Percentiles rank a stretch among this genome's conserved stretches.
These are phyloP conservation scores for Drosophila simulans DNA, from an alignment of 1,140 invertebrate species.

Conservation along the genomic window DNA sequence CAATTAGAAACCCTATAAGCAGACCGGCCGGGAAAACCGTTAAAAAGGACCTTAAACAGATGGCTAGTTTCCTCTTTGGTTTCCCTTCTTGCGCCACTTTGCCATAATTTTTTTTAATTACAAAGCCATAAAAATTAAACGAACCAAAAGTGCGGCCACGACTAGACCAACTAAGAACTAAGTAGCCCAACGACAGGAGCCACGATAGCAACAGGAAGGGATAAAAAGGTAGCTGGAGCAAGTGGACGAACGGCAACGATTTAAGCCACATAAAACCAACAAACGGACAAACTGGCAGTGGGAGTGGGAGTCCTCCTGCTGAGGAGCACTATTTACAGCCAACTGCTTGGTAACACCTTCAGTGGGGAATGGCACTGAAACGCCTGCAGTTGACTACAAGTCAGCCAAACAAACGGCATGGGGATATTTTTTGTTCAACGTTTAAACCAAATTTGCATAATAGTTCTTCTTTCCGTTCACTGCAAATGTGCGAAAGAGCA, in stretches of 20 bases:
- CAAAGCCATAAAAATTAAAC: conserved; percentile 66
- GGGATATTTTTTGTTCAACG: conserved; percentile 56
- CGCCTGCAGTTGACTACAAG: conserved; percentile 61
- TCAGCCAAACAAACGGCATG: conserved; percentile 46
- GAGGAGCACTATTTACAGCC: conserved; percentile 30
- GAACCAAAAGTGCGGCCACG: conserved; percentile 48
- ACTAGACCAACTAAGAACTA: conserved; percentile 53
- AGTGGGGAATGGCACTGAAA: conserved; percentile 1
- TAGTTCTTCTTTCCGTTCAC: conserved; percentile 46
- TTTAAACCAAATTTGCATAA: conserved; percentile 71
- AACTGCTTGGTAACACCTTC: conserved; percentile 66
- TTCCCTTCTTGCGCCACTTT: conserved; percentile 2
- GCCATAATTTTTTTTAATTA: conserved; percentile 76
- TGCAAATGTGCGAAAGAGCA: conserved; percentile 37
- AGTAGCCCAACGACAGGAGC: conserved; percentile 67
- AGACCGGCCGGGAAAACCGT: conserved; percentile 18
- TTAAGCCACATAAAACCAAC: conserved; percentile 73
- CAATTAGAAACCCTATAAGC: conserved; percentile 53
- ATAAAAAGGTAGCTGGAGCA: conserved; percentile 29
- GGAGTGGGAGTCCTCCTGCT: not conserved
- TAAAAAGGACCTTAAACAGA: conserved; percentile 45
- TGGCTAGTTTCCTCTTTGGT: conserved; percentile 17
- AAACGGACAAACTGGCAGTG: conserved; percentile 56
- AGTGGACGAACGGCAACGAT: conserved; percentile 48
- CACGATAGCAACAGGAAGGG: conserved; percentile 20